phyloP scores from a whole-genome alignment of 2,888 invertebrate genomes.

The Chouioia cunea region DNA sequence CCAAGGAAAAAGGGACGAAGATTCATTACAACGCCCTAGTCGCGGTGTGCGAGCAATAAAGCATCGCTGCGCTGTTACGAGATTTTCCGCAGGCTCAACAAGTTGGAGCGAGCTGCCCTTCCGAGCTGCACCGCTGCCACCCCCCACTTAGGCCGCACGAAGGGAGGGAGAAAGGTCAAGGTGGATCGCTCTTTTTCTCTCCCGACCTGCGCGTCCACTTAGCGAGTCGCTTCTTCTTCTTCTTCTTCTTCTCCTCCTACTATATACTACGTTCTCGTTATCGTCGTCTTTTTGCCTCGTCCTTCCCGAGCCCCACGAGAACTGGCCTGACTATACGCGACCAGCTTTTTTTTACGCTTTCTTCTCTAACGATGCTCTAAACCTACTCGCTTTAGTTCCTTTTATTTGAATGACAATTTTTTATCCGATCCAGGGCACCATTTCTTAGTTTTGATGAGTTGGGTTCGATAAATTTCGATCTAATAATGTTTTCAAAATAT shows the following conservation, averaged over 20 bases:
- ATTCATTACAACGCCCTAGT: constrained; percentile 34
- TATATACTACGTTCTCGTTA: not conserved
- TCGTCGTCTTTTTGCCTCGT: no score
- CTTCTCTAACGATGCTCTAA: no score
- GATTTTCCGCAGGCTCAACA: constrained; percentile 47
- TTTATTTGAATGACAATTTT: no score
- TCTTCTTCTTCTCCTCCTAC: not conserved
- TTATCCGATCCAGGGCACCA: no score
- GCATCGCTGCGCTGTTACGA: constrained; percentile 35
- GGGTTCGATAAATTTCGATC: no score
- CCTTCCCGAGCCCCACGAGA: no score
- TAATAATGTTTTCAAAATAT: no score
- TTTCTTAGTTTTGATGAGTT: no score
- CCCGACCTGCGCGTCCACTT: constrained; percentile 31
- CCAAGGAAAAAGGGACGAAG: constrained; percentile 2
- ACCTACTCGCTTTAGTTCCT: no score
- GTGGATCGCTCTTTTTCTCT: constrained; percentile 26
- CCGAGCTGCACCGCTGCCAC: constrained; percentile 19
- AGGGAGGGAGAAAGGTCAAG: constrained; percentile 47
- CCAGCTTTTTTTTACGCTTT: no score
- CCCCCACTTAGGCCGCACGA: no score
- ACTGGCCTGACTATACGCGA: no score
- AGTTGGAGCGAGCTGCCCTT: constrained; percentile 43
- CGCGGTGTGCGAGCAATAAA: constrained; percentile 31
- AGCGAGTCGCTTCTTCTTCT: constrained; percentile 5